Conservation (phyloP, 2,113 vertebrate genomes). For the Thermophis baileyi region DNA sequence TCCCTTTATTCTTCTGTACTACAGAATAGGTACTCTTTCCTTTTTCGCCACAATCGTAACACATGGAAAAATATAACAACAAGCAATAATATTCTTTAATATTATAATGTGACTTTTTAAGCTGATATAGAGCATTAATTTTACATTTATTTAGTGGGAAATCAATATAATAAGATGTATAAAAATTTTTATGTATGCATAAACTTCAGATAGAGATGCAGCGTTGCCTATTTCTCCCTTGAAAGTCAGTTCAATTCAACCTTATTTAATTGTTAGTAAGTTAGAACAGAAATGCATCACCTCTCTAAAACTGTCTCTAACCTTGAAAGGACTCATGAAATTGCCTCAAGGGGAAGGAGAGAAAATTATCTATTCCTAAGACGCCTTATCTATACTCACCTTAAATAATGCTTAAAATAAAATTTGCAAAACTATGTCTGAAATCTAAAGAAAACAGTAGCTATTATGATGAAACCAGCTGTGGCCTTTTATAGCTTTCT, state of each 20-base stretch:
- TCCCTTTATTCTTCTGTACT: neutral
- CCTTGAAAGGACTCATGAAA: constrained; percentile 8
- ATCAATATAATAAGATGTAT: neutral
- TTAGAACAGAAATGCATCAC: neutral
- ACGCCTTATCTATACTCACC: constrained; percentile 36
- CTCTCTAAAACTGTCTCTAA: constrained; percentile 13
- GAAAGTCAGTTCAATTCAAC: neutral
- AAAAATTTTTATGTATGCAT: neutral
- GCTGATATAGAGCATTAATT: neutral
- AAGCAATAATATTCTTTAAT: neutral
- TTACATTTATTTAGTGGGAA: neutral
- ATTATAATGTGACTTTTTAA: neutral
- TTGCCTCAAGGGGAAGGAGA: constrained; percentile 19
- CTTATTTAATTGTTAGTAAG: constrained; percentile 3
- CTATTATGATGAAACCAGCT: constrained; percentile 55
- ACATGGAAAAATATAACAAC: neutral
- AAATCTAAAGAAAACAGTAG: constrained; percentile 61
- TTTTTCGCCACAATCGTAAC: neutral
- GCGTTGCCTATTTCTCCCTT: neutral
- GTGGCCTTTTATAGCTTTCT: constrained; percentile 53
- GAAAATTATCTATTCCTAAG: constrained; percentile 22
- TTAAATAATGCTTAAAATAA: constrained; percentile 54
- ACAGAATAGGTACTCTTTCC: neutral
- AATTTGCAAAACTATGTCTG: constrained; percentile 48
- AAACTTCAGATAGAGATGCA: neutral